phyloP scores from a whole-genome alignment of 2,113 vertebrate species.

The Syrrhaptes paradoxus region DNA sequence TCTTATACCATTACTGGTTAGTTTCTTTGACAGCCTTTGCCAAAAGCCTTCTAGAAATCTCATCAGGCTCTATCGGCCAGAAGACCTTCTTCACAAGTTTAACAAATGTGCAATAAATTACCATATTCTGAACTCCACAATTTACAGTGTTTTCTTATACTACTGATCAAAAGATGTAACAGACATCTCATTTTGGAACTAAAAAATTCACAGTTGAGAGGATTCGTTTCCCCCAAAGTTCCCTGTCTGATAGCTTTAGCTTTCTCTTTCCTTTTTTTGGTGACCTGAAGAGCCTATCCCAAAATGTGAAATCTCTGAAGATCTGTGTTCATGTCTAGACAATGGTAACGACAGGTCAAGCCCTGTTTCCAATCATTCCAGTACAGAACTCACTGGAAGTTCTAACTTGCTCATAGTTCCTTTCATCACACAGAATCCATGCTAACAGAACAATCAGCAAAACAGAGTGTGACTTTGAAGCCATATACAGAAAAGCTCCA shows the following conservation, averaged over 20 bases:
- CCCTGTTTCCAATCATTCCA: background rate
- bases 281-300: background rate
- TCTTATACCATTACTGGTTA: background rate
- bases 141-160: background rate
- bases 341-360: background rate
- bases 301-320: background rate
- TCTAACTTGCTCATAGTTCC: background rate
- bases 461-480: background rate
- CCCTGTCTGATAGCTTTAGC: background rate
- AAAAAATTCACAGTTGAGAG: background rate
- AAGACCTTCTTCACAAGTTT: background rate
- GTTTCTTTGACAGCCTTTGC: background rate
- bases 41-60: background rate
- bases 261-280: background rate
- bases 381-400: rapidly evolving
- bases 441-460: background rate
- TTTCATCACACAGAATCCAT: background rate
- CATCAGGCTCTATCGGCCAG: background rate
- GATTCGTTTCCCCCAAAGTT: background rate
- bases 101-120: background rate
- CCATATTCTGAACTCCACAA: background rate
- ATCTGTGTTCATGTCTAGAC: background rate
- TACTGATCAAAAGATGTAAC: background rate
- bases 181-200: background rate
- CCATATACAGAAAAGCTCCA: rapidly evolving